Conservation (phyloP, 2,888 invertebrate genomes). For the Oligia latruncula region DNA sequence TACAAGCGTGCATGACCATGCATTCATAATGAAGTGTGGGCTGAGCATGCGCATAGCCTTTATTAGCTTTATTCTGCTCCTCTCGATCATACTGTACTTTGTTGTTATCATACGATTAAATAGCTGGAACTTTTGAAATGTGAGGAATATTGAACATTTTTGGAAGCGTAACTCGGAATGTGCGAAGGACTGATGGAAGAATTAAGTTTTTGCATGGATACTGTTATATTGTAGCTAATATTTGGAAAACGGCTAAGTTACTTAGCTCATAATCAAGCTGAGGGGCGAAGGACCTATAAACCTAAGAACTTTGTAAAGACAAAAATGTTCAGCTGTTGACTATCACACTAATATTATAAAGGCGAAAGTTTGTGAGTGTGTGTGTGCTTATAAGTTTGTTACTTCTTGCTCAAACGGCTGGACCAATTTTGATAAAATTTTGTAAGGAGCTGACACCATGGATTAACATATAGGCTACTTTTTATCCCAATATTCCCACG, state of each 20-base stretch:
- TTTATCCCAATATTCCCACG: too few species aligned
- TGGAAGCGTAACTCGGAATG: neutral
- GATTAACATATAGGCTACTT: too few species aligned
- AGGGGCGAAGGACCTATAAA: neutral
- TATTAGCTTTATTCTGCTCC: conserved; percentile 48
- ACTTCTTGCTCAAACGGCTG: too few species aligned
- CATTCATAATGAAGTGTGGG: conserved; percentile 58
- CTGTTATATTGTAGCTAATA: neutral
- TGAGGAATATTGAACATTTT: neutral
- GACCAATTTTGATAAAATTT: too few species aligned
- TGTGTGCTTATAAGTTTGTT: too few species aligned
- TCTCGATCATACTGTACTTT: conserved; percentile 34
- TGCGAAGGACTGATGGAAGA: neutral
- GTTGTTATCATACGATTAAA: conserved; percentile 31
- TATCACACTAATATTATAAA: too few species aligned
- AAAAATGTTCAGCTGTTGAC: neutral
- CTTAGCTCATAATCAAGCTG: neutral
- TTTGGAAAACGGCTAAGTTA: neutral
- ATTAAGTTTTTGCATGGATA: neutral
- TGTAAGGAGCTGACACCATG: too few species aligned
- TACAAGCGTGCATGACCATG: conserved; percentile 60
- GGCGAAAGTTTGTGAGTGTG: too few species aligned
- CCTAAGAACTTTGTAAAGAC: neutral
- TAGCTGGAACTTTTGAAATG: conserved; percentile 11
- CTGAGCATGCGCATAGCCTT: conserved; percentile 43